These are phyloP conservation scores for Cryptoblepharus egeriae DNA, from an alignment of 2,797 vertebrate species.

Conservation along the genomic window DNA sequence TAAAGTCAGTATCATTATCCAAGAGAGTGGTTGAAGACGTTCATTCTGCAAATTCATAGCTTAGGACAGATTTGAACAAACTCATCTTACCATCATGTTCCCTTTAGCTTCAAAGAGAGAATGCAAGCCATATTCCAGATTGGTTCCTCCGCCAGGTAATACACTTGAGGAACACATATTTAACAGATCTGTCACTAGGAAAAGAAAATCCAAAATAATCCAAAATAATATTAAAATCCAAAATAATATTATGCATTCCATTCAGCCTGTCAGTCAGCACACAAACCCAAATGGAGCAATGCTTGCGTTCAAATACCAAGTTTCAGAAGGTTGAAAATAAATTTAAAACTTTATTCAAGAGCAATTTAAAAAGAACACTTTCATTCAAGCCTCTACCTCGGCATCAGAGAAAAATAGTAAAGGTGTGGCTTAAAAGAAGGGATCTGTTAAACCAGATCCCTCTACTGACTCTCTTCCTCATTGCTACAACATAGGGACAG, in stretches of 20 bases:
- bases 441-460: neutral
- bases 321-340: no score
- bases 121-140: conserved; percentile 88
- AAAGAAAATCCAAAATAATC: conserved; percentile 65
- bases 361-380: no score
- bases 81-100: conserved; percentile 88
- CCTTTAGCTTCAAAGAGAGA: conserved; percentile 90
- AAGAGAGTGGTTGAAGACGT: neutral
- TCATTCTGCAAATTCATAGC: neutral
- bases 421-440: no score
- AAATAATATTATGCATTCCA: conserved; percentile 41
- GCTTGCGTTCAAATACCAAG: no score
- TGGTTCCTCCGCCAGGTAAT: conserved; percentile 87
- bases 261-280: conserved; percentile 13
- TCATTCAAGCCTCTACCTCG: no score
- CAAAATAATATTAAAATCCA: no score
- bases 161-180: conserved; percentile 90
- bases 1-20: neutral
- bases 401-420: no score
- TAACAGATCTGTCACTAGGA: conserved; percentile 89
- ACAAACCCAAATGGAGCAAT: conserved; percentile 1
- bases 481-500: no score
- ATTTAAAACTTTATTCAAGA: no score
- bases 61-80: neutral
- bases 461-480: neutral